Evolutionary conservation across 2,797 vertebrate species (phyloP).

Genomic region (Luscinia luscinia): DNA sequence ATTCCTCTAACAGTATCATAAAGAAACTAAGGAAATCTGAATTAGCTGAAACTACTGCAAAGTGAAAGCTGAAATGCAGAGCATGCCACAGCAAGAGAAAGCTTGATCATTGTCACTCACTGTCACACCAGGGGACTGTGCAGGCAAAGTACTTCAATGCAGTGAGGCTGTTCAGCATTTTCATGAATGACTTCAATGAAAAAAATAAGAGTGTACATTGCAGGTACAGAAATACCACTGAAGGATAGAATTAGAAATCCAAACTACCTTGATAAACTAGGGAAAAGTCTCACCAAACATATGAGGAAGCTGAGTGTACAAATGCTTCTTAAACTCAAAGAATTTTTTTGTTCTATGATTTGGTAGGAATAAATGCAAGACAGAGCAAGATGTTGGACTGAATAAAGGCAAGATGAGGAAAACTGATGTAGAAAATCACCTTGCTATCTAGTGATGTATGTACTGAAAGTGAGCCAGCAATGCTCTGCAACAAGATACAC

Average conservation of each 20-base stretch:
- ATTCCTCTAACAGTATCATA: background rate
- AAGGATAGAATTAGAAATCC: background rate
- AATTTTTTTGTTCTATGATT: background rate
- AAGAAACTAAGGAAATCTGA: background rate
- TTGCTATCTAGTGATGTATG: accelerated
- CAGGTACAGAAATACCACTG: background rate
- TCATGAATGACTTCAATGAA: background rate
- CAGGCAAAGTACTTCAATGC: background rate
- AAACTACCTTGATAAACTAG: background rate
- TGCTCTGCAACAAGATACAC: background rate
- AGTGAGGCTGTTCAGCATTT: background rate
- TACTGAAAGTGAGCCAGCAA: background rate
- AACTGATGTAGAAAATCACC: background rate
- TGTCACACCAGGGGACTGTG: background rate
- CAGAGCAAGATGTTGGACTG: background rate
- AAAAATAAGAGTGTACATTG: background rate
- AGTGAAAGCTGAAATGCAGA: background rate
- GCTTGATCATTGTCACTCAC: accelerated
- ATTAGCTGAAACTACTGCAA: background rate
- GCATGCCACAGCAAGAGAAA: accelerated
- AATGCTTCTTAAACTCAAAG: background rate
- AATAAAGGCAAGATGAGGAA: background rate
- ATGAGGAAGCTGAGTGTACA: background rate
- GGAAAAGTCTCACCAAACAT: background rate
- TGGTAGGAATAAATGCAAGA: background rate